These are phyloP conservation scores for Troides aeacus DNA, from an alignment of 2,888 invertebrate genomes.

Conservation along the genomic window DNA sequence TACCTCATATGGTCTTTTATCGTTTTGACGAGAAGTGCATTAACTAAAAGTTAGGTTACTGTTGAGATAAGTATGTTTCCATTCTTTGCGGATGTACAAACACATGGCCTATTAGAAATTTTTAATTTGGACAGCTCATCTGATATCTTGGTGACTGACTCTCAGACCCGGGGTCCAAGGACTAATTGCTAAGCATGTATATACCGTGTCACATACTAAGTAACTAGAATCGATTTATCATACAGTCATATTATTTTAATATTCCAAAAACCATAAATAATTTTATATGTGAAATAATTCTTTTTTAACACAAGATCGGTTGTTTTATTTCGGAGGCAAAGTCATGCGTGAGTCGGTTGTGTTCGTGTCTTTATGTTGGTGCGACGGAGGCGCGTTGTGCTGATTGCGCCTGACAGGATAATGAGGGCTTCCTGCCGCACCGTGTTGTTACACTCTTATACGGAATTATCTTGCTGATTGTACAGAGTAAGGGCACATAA, in stretches of 20 bases:
- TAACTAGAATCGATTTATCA: background rate
- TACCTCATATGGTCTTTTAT: too few species aligned
- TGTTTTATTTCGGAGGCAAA: background rate
- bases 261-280: background rate
- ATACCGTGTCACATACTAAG: background rate
- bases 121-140: too few species aligned
- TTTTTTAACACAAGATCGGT: background rate
- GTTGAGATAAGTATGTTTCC: too few species aligned
- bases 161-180: too few species aligned
- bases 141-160: too few species aligned
- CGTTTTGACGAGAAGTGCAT: too few species aligned
- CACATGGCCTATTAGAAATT: too few species aligned
- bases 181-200: too few species aligned
- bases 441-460: conserved; percentile 58
- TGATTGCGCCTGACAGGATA: conserved; percentile 78
- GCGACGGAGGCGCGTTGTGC: conserved; percentile 42
- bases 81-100: too few species aligned
- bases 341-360: conserved; percentile 33
- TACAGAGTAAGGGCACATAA: conserved; percentile 51
- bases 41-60: too few species aligned
- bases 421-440: conserved; percentile 77
- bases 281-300: background rate
- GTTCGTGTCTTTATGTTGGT: conserved; percentile 49
- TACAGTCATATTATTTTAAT: background rate
- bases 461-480: conserved; percentile 57